Evolutionary conservation across 2,888 invertebrate species (phyloP).

Genomic region (Notodonta dromedarius): DNA sequence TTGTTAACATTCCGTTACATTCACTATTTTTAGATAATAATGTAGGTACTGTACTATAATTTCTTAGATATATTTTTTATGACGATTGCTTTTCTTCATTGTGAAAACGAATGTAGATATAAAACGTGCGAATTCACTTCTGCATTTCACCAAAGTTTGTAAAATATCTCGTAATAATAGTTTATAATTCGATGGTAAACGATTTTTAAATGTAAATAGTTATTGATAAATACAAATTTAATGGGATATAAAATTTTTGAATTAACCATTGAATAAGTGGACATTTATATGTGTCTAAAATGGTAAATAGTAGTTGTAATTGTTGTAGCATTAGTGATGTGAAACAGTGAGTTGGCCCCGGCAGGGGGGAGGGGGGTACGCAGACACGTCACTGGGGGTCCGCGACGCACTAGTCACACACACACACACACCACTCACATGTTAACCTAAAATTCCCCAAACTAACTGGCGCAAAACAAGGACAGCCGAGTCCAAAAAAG

Average conservation of each 20-base stretch:
- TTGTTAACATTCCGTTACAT: conserved; percentile 78
- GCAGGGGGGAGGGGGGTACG: conserved; percentile 35
- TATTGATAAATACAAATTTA: conserved; percentile 61
- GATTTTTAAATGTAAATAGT: conserved; percentile 82
- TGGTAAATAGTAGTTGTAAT: conserved; percentile 81
- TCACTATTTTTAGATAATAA: conserved; percentile 54
- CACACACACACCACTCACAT: conserved; percentile 41
- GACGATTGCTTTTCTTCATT: conserved; percentile 43
- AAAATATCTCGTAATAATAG: conserved; percentile 82
- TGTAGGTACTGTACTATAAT: conserved; percentile 31
- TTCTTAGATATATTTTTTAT: conserved; percentile 42
- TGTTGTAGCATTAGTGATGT: conserved; percentile 81
- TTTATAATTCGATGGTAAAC: conserved; percentile 77
- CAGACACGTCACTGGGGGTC: conserved; percentile 57
- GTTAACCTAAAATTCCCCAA: conserved; percentile 19
- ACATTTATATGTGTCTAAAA: conserved; percentile 79
- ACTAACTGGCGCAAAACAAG: conserved; percentile 1
- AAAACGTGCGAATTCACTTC: conserved; percentile 74
- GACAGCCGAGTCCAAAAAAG: conserved; percentile 3
- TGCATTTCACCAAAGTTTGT: conserved; percentile 84
- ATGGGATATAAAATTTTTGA: conserved; percentile 68
- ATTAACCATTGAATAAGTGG: conserved; percentile 72
- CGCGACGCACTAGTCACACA: conserved; percentile 78
- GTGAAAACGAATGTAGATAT: conserved; percentile 64
- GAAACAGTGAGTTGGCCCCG: conserved; percentile 63